phyloP scores from a whole-genome alignment of 2,113 vertebrate genomes.

The Leptobrachium ailaonicum region DNA sequence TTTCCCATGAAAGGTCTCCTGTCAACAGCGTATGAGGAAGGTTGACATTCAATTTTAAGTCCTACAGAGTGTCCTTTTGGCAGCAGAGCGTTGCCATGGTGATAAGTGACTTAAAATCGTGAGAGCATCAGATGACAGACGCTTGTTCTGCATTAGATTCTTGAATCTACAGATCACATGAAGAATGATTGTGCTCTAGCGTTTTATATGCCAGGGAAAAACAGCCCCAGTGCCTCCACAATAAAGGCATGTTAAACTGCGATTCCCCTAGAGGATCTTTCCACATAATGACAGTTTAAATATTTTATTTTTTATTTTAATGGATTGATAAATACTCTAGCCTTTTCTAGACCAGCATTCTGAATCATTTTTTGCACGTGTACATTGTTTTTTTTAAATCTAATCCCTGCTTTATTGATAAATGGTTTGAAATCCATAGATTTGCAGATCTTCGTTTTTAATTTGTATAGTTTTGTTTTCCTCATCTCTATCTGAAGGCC shows the following conservation, averaged over 20 bases:
- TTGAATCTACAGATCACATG: constrained; percentile 3
- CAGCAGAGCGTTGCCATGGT: constrained; percentile 22
- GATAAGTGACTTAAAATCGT: constrained; percentile 40
- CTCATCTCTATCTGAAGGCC: no score
- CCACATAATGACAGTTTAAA: no score
- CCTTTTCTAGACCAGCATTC: no score
- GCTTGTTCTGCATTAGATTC: constrained; percentile 14
- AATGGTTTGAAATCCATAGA: no score
- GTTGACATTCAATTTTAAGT: constrained; percentile 35
- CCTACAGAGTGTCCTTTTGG: constrained; percentile 31
- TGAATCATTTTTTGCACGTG: no score
- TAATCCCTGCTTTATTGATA: no score
- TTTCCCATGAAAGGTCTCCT: constrained; percentile 29
- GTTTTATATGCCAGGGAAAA: not conserved
- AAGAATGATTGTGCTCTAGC: constrained; percentile 15
- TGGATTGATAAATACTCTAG: no score
- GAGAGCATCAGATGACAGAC: constrained; percentile 35
- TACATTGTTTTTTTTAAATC: no score
- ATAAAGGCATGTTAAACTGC: not conserved
- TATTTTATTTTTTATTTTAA: no score
- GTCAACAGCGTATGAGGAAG: constrained; percentile 19
- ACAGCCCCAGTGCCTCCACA: not conserved
- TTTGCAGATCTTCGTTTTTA: no score
- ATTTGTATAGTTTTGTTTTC: no score
- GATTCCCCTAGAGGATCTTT: no score